Percentiles rank a stretch among this genome's conserved stretches.
These are phyloP conservation scores for Dryadula phaetusa DNA, from an alignment of 2,888 invertebrate species.

Conservation along the genomic window DNA sequence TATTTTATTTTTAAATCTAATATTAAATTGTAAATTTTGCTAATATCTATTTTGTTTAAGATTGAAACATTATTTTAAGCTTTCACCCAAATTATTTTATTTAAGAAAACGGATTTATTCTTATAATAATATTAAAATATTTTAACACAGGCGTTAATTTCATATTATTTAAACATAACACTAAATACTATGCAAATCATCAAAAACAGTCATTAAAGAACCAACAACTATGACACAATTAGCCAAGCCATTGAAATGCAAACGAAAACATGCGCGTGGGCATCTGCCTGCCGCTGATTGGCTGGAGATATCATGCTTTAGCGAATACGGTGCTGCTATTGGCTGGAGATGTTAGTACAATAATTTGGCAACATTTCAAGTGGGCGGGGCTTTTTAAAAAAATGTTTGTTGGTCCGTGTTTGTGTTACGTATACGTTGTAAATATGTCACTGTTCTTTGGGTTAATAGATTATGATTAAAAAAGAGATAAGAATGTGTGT, in stretches of 20 bases:
- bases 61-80: no score
- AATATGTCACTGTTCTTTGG: constrained; percentile 30
- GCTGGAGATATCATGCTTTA: constrained; percentile 57
- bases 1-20: no score
- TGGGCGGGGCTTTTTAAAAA: constrained; percentile 66
- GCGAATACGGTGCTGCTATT: constrained; percentile 55
- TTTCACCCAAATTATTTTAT: no score
- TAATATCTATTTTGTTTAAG: no score
- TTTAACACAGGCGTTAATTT: background rate
- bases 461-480: constrained; percentile 7
- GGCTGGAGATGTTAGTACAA: constrained; percentile 56
- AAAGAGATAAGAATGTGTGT: no score
- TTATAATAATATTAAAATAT: background rate
- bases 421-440: constrained; percentile 34
- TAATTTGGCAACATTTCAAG: constrained; percentile 77
- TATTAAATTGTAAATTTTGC: no score
- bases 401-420: constrained; percentile 44
- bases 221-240: constrained; percentile 65
- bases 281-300: constrained; percentile 61
- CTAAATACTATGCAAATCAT: background rate
- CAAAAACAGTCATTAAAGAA: constrained; percentile 19
- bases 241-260: constrained; percentile 72
- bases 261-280: constrained; percentile 73
- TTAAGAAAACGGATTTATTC: no score
- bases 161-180: background rate